Evolutionary conservation across 2,113 vertebrate species (phyloP), one percentile per base, ranked within the genome.

Genomic region (Odobenus rosmarus): DNA sequence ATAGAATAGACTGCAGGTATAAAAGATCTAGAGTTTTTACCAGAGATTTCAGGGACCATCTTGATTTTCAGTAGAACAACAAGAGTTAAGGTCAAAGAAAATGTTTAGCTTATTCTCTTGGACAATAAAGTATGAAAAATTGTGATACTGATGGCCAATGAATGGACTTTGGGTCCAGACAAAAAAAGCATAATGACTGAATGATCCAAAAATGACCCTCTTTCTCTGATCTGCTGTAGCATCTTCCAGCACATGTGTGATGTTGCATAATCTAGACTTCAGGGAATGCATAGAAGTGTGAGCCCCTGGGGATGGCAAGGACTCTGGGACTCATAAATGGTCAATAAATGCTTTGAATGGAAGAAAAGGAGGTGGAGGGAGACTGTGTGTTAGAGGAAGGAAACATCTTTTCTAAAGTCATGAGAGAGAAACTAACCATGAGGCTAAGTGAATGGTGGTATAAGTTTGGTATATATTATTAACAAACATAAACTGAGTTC

Each of bases 211-310:
- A 5, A 13, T 19, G 19, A 9, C 46, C 9, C 7, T 57, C 42
- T 89, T 83, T 21, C 31, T 72, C 67, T 82, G 18, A 1, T 46
- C 62, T 53, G 7, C 51, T 39, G 19, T 6, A 4, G 21, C 46
- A 2, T 36, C 19, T 85, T 49, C 39, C 51, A 51, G 18, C 6
- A 4, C 4, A 6, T 8, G 67, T 77, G 49, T 42, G 14, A 12
- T 3, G 8, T 4, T 10, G 0, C 8, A 1, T 21, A 12, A 49
- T 21, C 19, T 18, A 16, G 13, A 23, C 4, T 31, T 72, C 26
- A 1, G 36, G 36, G n/a, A 55, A 4, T 1, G 4, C 23, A 4
- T 77, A 64, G 26, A 71, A 31, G 14, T 16, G 14, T 3, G 6
- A 39, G 62, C n/a, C 33, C 0, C 11, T 39, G 7, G 49, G 31